Percentiles rank a stretch among this genome's conserved stretches.
Evolutionary conservation across 2,797 vertebrate species (phyloP).

Genomic region (Clarias laeviceps): DNA sequence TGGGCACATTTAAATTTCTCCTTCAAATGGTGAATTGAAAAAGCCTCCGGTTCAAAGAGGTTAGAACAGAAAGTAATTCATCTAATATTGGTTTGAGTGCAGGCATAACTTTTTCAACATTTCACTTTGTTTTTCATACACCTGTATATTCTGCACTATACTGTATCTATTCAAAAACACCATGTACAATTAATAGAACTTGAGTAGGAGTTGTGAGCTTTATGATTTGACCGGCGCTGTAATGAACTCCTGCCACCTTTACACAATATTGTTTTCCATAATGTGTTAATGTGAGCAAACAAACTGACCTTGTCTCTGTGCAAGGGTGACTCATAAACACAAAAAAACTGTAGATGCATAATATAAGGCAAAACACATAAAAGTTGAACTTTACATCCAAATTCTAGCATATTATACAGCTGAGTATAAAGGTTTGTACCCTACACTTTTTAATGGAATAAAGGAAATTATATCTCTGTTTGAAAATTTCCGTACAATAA

Average conservation of each 20-base stretch:
- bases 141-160: not conserved
- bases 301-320: conserved; percentile 19
- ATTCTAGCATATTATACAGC: not conserved
- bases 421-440: not conserved
- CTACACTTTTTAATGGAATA: not conserved
- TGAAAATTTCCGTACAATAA: not conserved
- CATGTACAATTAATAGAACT: conserved; percentile 20
- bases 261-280: conserved; percentile 3
- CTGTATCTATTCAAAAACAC: not conserved
- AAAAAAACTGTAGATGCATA: not conserved
- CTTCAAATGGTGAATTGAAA: conserved; percentile 49
- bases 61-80: conserved; percentile 50
- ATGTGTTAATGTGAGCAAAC: conserved; percentile 8
- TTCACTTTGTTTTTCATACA: conserved; percentile 20
- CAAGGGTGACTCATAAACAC: not conserved
- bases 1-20: conserved; percentile 60
- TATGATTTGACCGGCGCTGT: not conserved
- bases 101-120: conserved; percentile 21
- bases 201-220: conserved; percentile 24
- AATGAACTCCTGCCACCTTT: conserved; percentile 16
- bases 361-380: not conserved
- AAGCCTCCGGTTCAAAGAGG: conserved; percentile 50
- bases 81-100: conserved; percentile 48
- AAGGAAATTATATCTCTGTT: not conserved
- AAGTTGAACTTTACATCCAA: not conserved